Percentiles rank a stretch among this genome's conserved stretches.
These are phyloP conservation scores for Diglossa brunneiventris DNA, from an alignment of 2,113 vertebrate species.

Conservation along the genomic window DNA sequence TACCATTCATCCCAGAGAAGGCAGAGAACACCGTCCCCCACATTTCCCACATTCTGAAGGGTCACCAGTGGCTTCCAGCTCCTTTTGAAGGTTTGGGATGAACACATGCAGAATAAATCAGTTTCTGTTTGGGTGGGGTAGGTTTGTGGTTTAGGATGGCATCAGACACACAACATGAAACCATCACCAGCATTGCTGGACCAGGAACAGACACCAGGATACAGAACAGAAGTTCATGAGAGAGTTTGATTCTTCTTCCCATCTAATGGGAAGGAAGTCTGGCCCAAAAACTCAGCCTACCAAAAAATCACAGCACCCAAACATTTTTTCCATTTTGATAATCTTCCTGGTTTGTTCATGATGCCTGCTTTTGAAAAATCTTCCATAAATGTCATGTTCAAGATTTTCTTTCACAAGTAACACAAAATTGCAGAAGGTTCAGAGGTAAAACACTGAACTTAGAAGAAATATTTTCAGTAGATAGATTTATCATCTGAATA, in stretches of 20 bases:
- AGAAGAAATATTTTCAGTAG: neutral
- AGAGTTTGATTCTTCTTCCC: neutral
- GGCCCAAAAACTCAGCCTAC: neutral
- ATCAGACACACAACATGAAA: neutral
- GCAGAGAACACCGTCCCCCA: neutral
- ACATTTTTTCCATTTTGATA: neutral
- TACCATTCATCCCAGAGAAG: neutral
- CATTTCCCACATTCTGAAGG: too few species aligned
- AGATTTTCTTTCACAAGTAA: neutral
- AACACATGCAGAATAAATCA: neutral
- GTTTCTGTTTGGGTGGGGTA: neutral
- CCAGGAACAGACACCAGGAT: neutral
- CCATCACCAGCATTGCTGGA: neutral
- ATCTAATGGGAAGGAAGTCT: neutral
- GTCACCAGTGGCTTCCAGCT: neutral
- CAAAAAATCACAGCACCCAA: neutral
- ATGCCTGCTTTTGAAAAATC: neutral
- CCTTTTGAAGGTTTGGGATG: neutral
- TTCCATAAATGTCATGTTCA: neutral
- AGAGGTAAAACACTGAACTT: neutral
- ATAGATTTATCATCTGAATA: neutral
- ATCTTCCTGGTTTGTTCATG: neutral
- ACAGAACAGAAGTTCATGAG: neutral
- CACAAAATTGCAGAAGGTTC: neutral
- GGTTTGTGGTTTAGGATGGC: neutral